Evolutionary conservation across 2,113 vertebrate species (phyloP).

Genomic region (Grammomys surdaster): DNA sequence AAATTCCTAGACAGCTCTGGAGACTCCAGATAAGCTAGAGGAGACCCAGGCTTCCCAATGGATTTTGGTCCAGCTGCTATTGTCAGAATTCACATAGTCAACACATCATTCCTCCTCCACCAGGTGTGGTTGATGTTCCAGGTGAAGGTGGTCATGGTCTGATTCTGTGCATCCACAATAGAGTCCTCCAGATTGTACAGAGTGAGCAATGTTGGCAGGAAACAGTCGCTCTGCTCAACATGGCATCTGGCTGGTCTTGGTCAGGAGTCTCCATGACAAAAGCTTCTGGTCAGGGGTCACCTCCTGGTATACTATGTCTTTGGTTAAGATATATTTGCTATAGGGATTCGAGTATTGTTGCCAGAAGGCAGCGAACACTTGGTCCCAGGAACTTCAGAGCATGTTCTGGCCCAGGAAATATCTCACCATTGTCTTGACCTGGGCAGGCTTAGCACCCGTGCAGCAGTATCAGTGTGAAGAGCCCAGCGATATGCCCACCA

Average conservation of each 20-base stretch:
- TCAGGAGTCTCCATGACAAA: slow-evolving; percentile 96
- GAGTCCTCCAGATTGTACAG: slow-evolving; percentile 98
- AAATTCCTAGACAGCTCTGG: slow-evolving; percentile 96
- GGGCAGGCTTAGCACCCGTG: slow-evolving; percentile 59
- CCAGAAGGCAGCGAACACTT: slow-evolving; percentile 96
- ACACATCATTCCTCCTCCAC: slow-evolving; percentile 96
- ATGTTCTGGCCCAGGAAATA: slow-evolving; percentile 92
- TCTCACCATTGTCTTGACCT: slow-evolving; percentile 91
- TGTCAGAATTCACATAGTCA: slow-evolving; percentile 89
- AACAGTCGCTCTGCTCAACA: slow-evolving; percentile 96
- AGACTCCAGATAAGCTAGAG: slow-evolving; percentile 94
- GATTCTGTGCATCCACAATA: slow-evolving; percentile 69
- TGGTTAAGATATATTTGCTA: slow-evolving; percentile 98
- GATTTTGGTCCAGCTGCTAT: slow-evolving; percentile 90
- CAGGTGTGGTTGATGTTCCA: slow-evolving; percentile 98
- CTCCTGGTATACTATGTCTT: slow-evolving; percentile 97
- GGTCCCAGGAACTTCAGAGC: slow-evolving; percentile 96
- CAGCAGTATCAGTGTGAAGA: slow-evolving; percentile 40
- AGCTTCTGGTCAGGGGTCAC: slow-evolving; percentile 95
- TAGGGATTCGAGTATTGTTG: slow-evolving; percentile 97
- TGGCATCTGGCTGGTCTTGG: slow-evolving; percentile 96
- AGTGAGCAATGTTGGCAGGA: slow-evolving; percentile 94
- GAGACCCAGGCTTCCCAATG: slow-evolving; percentile 97
- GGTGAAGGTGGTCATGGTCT: slow-evolving; percentile 96
- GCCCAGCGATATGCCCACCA: slow-evolving; percentile 31